phyloP scores from a whole-genome alignment of 2,113 vertebrate genomes.

The Hiodon tergisus region DNA sequence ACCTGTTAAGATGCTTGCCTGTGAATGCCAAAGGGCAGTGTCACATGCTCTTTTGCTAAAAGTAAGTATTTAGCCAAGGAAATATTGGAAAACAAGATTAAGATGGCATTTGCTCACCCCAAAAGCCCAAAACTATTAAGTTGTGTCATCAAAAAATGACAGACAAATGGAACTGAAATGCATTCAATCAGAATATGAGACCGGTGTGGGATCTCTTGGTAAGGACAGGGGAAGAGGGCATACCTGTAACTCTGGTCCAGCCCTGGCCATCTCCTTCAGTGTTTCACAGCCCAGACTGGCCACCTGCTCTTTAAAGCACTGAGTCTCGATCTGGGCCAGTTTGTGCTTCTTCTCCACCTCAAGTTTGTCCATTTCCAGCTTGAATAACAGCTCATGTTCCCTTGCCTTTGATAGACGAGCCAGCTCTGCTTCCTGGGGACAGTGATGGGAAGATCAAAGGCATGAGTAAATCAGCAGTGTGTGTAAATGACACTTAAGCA shows the following conservation, averaged over 20 bases:
- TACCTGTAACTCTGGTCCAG: constrained; percentile 81
- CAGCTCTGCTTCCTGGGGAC: constrained; percentile 72
- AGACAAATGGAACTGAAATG: neutral
- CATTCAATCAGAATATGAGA: no score
- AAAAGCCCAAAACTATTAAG: no score
- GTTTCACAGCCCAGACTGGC: constrained; percentile 65
- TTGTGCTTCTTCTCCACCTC: constrained; percentile 69
- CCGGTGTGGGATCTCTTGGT: neutral
- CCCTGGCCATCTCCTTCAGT: constrained; percentile 71
- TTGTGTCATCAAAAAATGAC: no score
- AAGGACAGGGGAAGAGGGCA: neutral
- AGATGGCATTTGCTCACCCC: no score
- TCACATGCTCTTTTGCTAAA: no score
- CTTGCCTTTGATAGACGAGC: constrained; percentile 63
- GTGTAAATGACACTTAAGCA: neutral
- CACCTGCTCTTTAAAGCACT: constrained; percentile 65
- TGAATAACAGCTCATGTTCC: constrained; percentile 68
- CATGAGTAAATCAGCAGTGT: no score
- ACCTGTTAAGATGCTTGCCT: constrained; percentile 19
- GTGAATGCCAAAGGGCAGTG: no score
- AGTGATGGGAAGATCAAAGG: no score
- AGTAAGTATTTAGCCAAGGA: no score
- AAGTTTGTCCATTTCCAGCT: constrained; percentile 61
- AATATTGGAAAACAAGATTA: no score
- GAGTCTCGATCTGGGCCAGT: constrained; percentile 62